Percentiles rank a stretch among this genome's conserved stretches.
phyloP scores from a whole-genome alignment of 2,888 invertebrate species.

The Idaea dimidiata region DNA sequence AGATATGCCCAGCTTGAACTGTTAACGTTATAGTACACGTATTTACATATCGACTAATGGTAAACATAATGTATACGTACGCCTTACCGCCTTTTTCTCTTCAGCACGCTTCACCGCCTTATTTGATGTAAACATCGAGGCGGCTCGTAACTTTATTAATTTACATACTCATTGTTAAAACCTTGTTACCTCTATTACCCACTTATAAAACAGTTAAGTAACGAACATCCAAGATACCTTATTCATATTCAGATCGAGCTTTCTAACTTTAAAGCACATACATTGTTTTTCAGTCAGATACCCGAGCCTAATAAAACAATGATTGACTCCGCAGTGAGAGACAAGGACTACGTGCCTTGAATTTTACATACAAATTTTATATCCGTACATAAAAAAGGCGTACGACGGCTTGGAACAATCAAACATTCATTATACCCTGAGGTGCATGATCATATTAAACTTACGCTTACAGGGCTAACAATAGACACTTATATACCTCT shows the following conservation, averaged over 20 bases:
- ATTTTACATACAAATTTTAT: conserved; percentile 69
- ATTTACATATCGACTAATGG: too few relatives aligned
- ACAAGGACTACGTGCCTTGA: conserved; percentile 64
- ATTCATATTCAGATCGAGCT: conserved; percentile 16
- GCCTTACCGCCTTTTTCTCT: not conserved
- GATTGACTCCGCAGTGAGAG: conserved; percentile 65
- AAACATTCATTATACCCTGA: conserved; percentile 63
- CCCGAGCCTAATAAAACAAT: conserved; percentile 70
- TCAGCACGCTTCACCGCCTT: not conserved
- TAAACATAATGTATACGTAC: not conserved
- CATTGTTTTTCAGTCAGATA: conserved; percentile 40
- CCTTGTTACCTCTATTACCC: not conserved
- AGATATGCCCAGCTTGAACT: too few relatives aligned
- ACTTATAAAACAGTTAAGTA: not conserved
- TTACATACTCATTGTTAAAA: not conserved
- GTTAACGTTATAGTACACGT: too few relatives aligned
- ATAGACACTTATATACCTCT: conserved; percentile 9
- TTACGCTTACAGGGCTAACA: conserved; percentile 23
- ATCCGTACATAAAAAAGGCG: conserved; percentile 60
- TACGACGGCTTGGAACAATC: conserved; percentile 37
- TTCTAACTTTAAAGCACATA: conserved; percentile 24
- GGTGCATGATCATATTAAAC: conserved; percentile 38
- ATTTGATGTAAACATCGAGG: not conserved
- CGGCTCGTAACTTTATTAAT: not conserved
- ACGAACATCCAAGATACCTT: conserved; percentile 2